A percentile compares a stretch with the other conserved stretches of the same genome.
Evolutionary conservation across 2,113 vertebrate genomes (phyloP).

Genomic region (Poecilia latipinna): DNA sequence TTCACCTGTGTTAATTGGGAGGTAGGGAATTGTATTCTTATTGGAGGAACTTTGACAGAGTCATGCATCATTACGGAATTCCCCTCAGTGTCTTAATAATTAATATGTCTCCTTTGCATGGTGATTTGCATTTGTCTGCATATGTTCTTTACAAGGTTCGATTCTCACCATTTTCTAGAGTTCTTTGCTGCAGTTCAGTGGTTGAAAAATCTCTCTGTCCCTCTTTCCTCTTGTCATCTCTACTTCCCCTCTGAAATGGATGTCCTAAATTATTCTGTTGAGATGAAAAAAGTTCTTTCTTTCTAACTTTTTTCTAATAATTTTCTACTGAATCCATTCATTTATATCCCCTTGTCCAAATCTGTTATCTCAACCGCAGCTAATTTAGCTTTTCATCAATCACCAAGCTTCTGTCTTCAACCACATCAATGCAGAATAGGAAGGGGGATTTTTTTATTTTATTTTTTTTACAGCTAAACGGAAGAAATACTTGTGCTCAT

Average conservation of each 20-base stretch:
- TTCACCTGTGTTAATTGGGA: conserved; percentile 13
- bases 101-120: conserved; percentile 42
- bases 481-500: conserved; percentile 30
- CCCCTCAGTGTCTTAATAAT: conserved; percentile 51
- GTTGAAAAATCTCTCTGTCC: conserved; percentile 23
- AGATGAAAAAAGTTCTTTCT: not conserved
- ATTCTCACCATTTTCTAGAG: conserved; percentile 8
- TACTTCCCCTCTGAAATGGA: conserved; percentile 19
- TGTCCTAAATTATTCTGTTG: not conserved
- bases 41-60: conserved; percentile 54
- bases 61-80: conserved; percentile 60
- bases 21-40: conserved; percentile 30
- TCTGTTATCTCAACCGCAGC: conserved; percentile 9
- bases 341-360: conserved; percentile 11
- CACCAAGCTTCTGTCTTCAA: conserved; percentile 16
- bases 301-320: not conserved
- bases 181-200: conserved; percentile 18
- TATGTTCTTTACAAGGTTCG: conserved; percentile 32
- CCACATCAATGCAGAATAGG: conserved; percentile 2
- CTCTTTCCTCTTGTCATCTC: conserved; percentile 6
- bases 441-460: not conserved
- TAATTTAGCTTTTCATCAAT: conserved; percentile 51
- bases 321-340: conserved; percentile 8
- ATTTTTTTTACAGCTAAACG: conserved; percentile 28
- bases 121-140: conserved; percentile 61